These are phyloP conservation scores for Rhorus exstirpatorius DNA, from an alignment of 2,888 invertebrate genomes.

Conservation along the genomic window DNA sequence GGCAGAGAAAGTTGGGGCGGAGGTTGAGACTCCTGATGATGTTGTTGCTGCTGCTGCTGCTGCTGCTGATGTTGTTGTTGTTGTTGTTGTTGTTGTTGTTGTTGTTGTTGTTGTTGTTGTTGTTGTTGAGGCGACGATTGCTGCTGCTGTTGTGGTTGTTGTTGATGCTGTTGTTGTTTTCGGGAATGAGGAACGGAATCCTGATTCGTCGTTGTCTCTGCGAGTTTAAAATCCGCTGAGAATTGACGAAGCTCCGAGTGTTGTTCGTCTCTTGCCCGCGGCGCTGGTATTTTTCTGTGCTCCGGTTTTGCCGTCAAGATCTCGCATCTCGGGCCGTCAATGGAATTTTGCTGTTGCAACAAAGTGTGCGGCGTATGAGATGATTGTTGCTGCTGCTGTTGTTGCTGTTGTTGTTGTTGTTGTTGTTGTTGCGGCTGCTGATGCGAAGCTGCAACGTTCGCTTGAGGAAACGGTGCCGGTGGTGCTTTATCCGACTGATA, in stretches of 20 bases:
- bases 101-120: conserved; percentile 52
- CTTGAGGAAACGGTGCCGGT: conserved; percentile 84
- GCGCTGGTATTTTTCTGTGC: conserved; percentile 81
- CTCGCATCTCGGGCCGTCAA: conserved; percentile 81
- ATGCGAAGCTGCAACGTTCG: conserved; percentile 80
- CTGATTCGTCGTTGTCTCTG: conserved; percentile 81
- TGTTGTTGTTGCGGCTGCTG: conserved; percentile 76
- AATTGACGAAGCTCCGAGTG: conserved; percentile 91
- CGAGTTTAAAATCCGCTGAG: conserved; percentile 92
- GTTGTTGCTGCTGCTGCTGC: conserved; percentile 78
- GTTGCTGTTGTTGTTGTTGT: conserved; percentile 74
- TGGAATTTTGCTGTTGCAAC: conserved; percentile 80
- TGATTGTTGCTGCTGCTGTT: conserved; percentile 77
- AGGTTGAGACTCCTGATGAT: conserved; percentile 76
- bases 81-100: conserved; percentile 67
- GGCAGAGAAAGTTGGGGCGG: conserved; percentile 68
- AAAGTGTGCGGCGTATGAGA: conserved; percentile 77
- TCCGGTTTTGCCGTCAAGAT: conserved; percentile 80
- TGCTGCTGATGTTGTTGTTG: conserved; percentile 74
- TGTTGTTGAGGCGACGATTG: conserved; percentile 72
- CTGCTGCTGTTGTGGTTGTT: conserved; percentile 72
- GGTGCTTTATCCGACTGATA: conserved; percentile 83
- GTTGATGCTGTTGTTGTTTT: conserved; percentile 79
- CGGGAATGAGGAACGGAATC: conserved; percentile 78
- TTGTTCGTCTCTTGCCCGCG: conserved; percentile 82